Evolutionary conservation across 2,797 vertebrate species (phyloP).

Genomic region (Mormyrus proboscirostris): DNA sequence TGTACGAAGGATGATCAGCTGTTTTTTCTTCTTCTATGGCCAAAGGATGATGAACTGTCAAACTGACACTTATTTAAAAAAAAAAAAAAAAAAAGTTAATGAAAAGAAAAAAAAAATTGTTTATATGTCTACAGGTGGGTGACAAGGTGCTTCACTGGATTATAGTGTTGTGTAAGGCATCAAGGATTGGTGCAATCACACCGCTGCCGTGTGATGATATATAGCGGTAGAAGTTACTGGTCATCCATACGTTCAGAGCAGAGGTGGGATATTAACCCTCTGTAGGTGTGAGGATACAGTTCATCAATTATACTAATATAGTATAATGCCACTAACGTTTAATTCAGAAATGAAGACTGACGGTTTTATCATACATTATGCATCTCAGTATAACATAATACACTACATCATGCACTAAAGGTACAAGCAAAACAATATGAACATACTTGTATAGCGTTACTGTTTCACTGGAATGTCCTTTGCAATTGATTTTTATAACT

Average conservation of each 20-base stretch:
- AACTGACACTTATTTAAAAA: background rate
- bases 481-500: slow-evolving; percentile 14
- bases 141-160: background rate
- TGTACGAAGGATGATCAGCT: background rate
- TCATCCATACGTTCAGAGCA: background rate
- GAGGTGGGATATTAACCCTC: background rate
- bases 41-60: background rate
- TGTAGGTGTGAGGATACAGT: background rate
- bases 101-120: background rate
- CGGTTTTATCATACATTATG: background rate
- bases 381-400: background rate
- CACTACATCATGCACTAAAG: background rate
- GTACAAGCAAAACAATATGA: background rate
- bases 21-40: background rate
- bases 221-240: background rate
- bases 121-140: background rate
- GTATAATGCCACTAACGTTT: background rate
- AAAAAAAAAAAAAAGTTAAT: background rate
- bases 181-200: background rate
- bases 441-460: background rate
- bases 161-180: background rate
- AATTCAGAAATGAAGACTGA: background rate
- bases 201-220: background rate
- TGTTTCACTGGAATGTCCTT: background rate
- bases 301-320: background rate